A percentile compares a stretch with the other conserved stretches of the same genome.
Evolutionary conservation across 2,113 vertebrate genomes (phyloP).

Genomic region (Rhynchopsitta pachyrhyncha): DNA sequence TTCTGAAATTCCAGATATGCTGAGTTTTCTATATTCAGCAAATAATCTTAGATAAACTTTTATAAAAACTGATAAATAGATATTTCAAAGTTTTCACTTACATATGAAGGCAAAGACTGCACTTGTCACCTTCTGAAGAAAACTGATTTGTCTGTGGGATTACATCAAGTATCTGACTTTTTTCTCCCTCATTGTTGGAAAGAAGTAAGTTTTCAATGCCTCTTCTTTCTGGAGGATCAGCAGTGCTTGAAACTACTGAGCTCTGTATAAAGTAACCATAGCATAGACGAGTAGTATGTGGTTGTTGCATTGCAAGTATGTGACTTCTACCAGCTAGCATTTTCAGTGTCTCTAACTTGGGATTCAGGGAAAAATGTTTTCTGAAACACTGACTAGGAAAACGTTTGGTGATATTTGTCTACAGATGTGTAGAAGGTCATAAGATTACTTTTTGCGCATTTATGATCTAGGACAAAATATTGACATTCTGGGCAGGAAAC

Average conservation of each 20-base stretch:
- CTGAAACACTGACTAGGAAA: neutral
- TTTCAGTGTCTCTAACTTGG: neutral
- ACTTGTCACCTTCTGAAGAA: neutral
- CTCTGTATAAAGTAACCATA: slow-evolving; percentile 37
- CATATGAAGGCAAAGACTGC: neutral
- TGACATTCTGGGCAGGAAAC: neutral
- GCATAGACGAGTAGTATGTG: rapidly evolving
- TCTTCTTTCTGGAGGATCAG: neutral
- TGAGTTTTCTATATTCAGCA: neutral
- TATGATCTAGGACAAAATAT: neutral
- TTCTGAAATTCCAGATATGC: neutral
- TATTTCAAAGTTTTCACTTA: slow-evolving; percentile 8
- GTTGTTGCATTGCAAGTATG: neutral
- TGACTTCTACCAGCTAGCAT: neutral
- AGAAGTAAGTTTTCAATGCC: neutral
- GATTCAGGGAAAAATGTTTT: neutral
- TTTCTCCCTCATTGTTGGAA: neutral
- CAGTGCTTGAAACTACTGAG: neutral
- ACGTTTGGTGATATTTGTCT: neutral
- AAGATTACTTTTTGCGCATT: neutral
- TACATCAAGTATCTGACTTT: neutral
- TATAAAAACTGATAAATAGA: neutral
- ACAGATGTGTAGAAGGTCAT: neutral
- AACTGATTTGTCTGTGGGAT: neutral
- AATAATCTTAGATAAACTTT: neutral